A percentile compares a stretch with the other conserved stretches of the same genome.
phyloP scores from a whole-genome alignment of 2,797 vertebrate species.

The Lindbergichthys nudifrons region DNA sequence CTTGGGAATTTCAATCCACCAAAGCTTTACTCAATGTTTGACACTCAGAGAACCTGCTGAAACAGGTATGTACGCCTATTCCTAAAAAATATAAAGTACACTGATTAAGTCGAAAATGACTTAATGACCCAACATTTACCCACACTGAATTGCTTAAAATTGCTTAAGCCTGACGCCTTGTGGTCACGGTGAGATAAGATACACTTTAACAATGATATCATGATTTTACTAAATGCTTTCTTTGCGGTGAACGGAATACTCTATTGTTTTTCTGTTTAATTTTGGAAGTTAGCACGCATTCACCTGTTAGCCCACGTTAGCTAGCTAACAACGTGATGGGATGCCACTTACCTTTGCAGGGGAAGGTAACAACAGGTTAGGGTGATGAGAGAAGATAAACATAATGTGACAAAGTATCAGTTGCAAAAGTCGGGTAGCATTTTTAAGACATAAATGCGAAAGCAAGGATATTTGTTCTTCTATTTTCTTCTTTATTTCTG shows the following conservation, averaged over 20 bases:
- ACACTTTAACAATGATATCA: accelerated
- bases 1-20: neutral
- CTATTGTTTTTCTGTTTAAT: neutral
- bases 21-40: neutral
- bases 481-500: neutral
- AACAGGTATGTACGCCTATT: neutral
- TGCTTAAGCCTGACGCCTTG: conserved; percentile 33
- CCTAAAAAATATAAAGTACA: neutral
- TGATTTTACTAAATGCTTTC: neutral
- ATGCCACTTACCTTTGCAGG: conserved; percentile 55
- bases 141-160: neutral
- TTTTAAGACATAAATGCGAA: accelerated
- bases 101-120: neutral
- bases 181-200: conserved; percentile 5
- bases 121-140: neutral
- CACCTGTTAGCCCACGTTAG: neutral
- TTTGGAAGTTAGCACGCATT: neutral
- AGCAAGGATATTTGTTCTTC: accelerated
- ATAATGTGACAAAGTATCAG: neutral
- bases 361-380: neutral
- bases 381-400: neutral
- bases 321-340: neutral
- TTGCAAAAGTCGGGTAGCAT: accelerated
- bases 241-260: accelerated
- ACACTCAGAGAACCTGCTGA: neutral